phyloP scores from a whole-genome alignment of 1,140 invertebrate genomes.

The Gryllus bimaculatus region DNA sequence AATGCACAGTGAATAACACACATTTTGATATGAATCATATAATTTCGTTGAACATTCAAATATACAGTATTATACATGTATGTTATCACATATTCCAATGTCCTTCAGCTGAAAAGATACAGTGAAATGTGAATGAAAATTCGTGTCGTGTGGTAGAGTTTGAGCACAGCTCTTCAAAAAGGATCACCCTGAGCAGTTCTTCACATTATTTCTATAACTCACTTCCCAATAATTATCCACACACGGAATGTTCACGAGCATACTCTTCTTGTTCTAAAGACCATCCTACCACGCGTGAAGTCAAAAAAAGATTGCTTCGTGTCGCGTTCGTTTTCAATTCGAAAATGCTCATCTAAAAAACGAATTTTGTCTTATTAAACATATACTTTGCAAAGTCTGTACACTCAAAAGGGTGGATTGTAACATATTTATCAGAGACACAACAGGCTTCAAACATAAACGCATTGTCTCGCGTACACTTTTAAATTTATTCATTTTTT shows the following conservation, averaged over 20 bases:
- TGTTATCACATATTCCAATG: background rate
- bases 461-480: background rate
- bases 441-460: background rate
- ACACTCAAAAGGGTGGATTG: background rate
- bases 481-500: background rate
- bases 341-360: no score
- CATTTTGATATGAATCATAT: background rate
- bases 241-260: no score
- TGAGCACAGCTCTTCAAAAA: background rate
- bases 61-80: constrained; percentile 1
- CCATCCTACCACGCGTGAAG: no score
- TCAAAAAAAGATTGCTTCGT: no score
- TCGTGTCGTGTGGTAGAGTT: background rate
- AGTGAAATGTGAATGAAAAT: background rate
- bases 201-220: no score
- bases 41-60: constrained; percentile 5
- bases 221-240: no score
- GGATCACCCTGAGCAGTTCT: no score
- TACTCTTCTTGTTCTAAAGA: no score
- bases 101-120: background rate
- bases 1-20: background rate
- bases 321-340: no score
- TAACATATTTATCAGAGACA: background rate
- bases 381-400: background rate
- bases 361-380: no score